Percentiles rank a stretch among this genome's conserved stretches.
phyloP scores from a whole-genome alignment of 2,888 invertebrate genomes.

The Drosophila subsilvestris region DNA sequence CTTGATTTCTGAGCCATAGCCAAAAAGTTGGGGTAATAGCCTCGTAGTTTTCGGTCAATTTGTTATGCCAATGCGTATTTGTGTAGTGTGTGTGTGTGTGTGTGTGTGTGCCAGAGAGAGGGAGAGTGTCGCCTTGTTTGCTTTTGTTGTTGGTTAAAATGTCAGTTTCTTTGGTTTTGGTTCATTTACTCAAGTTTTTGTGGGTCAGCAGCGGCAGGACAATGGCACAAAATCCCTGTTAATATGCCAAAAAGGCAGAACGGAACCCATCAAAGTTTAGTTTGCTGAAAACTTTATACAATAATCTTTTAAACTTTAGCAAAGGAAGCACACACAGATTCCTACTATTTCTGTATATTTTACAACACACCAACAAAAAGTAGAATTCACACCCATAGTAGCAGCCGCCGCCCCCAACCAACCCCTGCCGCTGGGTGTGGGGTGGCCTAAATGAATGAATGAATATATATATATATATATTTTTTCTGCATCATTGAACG shows the following conservation, averaged over 20 bases:
- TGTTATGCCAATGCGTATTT: constrained; percentile 68
- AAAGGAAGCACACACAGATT: constrained; percentile 8
- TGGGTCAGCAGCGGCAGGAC: constrained; percentile 44
- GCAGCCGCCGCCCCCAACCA: no score
- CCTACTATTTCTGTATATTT: constrained; percentile 3
- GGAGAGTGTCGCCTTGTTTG: constrained; percentile 32
- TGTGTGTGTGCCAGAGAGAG: background rate
- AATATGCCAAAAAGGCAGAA: constrained; percentile 16
- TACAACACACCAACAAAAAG: constrained; percentile 3
- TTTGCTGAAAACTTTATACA: constrained; percentile 26
- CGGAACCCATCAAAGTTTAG: constrained; percentile 15
- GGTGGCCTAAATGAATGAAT: constrained; percentile 55
- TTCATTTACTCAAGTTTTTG: constrained; percentile 71
- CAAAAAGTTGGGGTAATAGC: constrained; percentile 69
- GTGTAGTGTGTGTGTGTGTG: background rate
- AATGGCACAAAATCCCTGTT: constrained; percentile 30
- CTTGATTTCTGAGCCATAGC: constrained; percentile 66
- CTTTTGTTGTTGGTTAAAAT: constrained; percentile 68
- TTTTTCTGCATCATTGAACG: constrained; percentile 79
- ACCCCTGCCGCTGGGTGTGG: no score
- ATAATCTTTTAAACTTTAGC: constrained; percentile 38
- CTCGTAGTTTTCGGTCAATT: constrained; percentile 82
- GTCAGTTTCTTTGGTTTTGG: constrained; percentile 67
- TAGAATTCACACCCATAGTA: constrained; percentile 53
- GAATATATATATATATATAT: no score